phyloP scores from a whole-genome alignment of 2,888 invertebrate genomes.

The Byasa hedistus region DNA sequence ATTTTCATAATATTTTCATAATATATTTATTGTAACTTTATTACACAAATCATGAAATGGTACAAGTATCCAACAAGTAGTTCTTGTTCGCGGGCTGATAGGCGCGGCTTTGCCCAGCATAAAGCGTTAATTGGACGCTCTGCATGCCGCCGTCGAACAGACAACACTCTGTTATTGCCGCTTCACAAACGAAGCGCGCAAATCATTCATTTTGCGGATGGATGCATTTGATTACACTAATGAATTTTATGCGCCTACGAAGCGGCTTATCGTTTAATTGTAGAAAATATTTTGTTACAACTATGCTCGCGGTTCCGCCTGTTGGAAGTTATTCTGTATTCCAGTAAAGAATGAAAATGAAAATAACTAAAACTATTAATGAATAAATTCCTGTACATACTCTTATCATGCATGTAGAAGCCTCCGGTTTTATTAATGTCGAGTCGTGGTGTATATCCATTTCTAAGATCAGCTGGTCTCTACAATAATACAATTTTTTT shows the following conservation, averaged over 20 bases:
- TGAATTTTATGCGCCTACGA: conserved; percentile 47
- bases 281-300: not conserved
- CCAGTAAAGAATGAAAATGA: too few species aligned
- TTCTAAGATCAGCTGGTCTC: too few species aligned
- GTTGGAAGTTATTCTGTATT: not conserved
- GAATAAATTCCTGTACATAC: too few species aligned
- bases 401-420: too few species aligned
- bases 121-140: conserved; percentile 28
- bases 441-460: too few species aligned
- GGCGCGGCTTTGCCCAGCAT: conserved; percentile 25
- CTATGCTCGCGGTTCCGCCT: not conserved
- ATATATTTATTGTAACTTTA: conserved; percentile 1
- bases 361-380: too few species aligned
- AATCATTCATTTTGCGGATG: conserved; percentile 61
- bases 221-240: conserved; percentile 56
- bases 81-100: conserved; percentile 27
- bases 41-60: conserved; percentile 23
- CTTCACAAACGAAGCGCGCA: conserved; percentile 43
- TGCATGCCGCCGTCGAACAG: conserved; percentile 23
- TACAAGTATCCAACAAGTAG: conserved; percentile 23
- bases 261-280: conserved; percentile 42
- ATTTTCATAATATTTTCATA: not conserved
- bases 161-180: conserved; percentile 30
- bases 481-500: too few species aligned
- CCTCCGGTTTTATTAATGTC: too few species aligned